Evolutionary conservation across 2,888 invertebrate genomes (phyloP), one percentile per base, ranked within the genome.

Genomic region (Eumacrocentrus americanus): DNA sequence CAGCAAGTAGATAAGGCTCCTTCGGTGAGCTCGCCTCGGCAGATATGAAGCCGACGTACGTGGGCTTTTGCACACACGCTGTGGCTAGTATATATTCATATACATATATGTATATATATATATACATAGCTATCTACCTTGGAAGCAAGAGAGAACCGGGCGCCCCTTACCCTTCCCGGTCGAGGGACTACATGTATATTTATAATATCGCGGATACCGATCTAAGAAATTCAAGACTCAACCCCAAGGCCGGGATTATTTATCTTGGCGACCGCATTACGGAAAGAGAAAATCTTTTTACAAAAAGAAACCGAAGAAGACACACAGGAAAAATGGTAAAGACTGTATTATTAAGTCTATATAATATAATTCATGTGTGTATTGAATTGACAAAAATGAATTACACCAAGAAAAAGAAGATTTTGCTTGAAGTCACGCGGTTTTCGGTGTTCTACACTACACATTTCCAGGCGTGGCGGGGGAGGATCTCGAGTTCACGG

Each of bases 131-230:
- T n/a, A n/a, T n/a, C n/a, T n/a, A n/a, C n/a, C n/a, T n/a, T n/a
- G n/a, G n/a, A n/a, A n/a, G n/a, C n/a, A n/a, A n/a, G n/a, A n/a
- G n/a, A n/a, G n/a, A n/a, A n/a, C n/a, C n/a, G n/a, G n/a, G n/a
- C 9, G 16, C 34, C 11, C 14, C 1, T 20, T 38, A 35, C 46
- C 47, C 60, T 57, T 14, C 34, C 37, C 56, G 54, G 60, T 61
- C 55, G n/a, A 58, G 56, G 67, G 69, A 69, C 71, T 67, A 71
- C 74, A 71, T 72, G 71, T 74, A 72, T 74, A 73, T 73, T 76
- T 72, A 71, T 70, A 72, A 73, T 70, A 70, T 77, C 75, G 69
- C 63, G 70, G 72, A 72, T 74, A 72, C 72, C 70, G 67, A 76
- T 77, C 75, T 70, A 55, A 65, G 68, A 66, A 68, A 67, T 61